phyloP scores from a whole-genome alignment of 1,140 invertebrate species.

The Drosophila repleta region DNA sequence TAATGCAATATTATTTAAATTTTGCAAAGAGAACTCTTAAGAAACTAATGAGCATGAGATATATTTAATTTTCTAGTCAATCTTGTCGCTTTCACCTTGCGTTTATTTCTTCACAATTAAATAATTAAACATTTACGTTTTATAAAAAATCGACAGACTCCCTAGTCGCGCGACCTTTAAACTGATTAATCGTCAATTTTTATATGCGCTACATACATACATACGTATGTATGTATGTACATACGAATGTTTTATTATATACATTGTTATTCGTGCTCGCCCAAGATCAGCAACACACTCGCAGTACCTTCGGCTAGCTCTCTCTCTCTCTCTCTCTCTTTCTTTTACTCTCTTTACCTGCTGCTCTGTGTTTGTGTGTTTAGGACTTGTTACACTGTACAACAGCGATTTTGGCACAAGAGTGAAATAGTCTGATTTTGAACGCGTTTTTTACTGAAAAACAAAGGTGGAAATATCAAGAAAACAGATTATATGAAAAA shows the following conservation, averaged over 20 bases:
- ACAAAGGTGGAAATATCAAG: no score
- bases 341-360: constrained; percentile 8
- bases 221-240: constrained; percentile 8
- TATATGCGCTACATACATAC: constrained; percentile 21
- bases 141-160: constrained; percentile 5
- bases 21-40: no score
- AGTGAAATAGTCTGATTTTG: no score
- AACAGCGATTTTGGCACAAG: no score
- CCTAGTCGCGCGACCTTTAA: constrained; percentile 59
- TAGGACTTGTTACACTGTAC: constrained; percentile 4
- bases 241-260: constrained; percentile 14
- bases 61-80: not conserved
- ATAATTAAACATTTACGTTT: constrained; percentile 42
- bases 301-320: constrained; percentile 9
- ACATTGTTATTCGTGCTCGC: constrained; percentile 14
- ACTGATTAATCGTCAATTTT: constrained; percentile 69
- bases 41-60: no score
- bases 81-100: not conserved
- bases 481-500: no score
- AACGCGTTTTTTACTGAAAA: no score
- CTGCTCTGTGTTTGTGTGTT: constrained; percentile 6
- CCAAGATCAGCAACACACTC: constrained; percentile 24
- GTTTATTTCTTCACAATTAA: constrained; percentile 38
- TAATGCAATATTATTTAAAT: constrained; percentile 12
- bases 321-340: not conserved